Percentiles rank a stretch among this genome's conserved stretches.
These are phyloP conservation scores for Pterocles burchelli DNA, from an alignment of 2,113 vertebrate species.

Conservation along the genomic window DNA sequence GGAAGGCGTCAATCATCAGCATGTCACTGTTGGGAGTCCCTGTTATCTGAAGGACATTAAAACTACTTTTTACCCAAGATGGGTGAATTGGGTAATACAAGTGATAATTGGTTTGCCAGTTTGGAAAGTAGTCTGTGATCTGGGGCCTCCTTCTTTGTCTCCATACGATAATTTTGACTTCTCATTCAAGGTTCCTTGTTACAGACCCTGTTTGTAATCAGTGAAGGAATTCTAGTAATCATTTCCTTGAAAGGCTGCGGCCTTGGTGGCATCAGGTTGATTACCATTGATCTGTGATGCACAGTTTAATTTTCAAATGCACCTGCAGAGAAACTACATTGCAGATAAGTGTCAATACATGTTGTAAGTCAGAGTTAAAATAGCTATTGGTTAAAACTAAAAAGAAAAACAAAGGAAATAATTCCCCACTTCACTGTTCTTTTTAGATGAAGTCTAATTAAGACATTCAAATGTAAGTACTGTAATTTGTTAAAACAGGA, in stretches of 20 bases:
- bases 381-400: not conserved
- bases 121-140: not conserved
- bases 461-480: not conserved
- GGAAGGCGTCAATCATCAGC: not conserved
- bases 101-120: not conserved
- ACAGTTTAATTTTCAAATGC: not conserved
- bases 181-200: not conserved
- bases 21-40: rapidly evolving
- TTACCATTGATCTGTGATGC: not conserved
- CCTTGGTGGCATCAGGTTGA: not conserved
- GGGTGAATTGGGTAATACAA: not conserved
- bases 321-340: not conserved
- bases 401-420: not conserved
- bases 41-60: not conserved
- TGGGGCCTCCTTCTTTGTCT: not conserved
- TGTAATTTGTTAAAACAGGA: not conserved
- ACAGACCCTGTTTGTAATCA: not conserved
- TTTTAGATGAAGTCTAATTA: not conserved
- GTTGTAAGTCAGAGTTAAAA: not conserved
- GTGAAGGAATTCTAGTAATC: not conserved
- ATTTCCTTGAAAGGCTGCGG: not conserved
- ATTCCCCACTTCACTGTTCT: not conserved
- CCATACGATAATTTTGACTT: not conserved
- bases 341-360: not conserved
- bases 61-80: not conserved